Percentiles rank a stretch among this genome's conserved stretches.
Conservation (phyloP, 2,113 vertebrate species). For the Crotalus tigris region DNA sequence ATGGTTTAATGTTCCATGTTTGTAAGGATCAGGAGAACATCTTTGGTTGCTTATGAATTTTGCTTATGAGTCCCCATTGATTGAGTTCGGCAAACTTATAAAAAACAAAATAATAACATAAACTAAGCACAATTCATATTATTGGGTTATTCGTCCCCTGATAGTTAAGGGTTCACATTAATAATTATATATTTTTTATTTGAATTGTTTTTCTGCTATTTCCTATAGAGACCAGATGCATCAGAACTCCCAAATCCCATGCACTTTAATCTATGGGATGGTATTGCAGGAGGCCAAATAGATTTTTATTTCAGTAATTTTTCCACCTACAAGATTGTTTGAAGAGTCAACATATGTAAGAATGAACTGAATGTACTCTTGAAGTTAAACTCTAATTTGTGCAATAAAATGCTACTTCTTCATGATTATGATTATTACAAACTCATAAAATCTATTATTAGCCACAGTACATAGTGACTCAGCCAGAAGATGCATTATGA, state of each 20-base stretch:
- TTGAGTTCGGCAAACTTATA: not conserved
- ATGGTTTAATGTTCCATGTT: not conserved
- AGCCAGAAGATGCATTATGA: not conserved
- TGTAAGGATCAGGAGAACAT: not conserved
- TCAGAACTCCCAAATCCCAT: not conserved
- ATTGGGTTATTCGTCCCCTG: not conserved
- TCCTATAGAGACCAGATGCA: not conserved
- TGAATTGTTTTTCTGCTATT: not conserved
- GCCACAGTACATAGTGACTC: not conserved
- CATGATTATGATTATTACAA: not conserved
- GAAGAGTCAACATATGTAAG: not conserved
- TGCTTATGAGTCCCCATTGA: not conserved
- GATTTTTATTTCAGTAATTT: not conserved
- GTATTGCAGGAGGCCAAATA: not conserved
- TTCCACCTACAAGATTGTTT: constrained; percentile 25
- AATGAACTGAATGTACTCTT: not conserved
- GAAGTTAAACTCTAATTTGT: not conserved
- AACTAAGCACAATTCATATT: not conserved
- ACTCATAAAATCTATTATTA: not conserved
- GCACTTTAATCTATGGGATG: not conserved
- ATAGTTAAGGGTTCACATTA: not conserved
- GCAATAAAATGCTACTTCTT: not conserved
- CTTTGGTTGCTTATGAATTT: not conserved
- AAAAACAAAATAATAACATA: not conserved
- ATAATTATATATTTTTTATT: not conserved